Evolutionary conservation across 2,888 invertebrate species (phyloP), one percentile per base, ranked within the genome.

Genomic region (Pristionchus mayeri): DNA sequence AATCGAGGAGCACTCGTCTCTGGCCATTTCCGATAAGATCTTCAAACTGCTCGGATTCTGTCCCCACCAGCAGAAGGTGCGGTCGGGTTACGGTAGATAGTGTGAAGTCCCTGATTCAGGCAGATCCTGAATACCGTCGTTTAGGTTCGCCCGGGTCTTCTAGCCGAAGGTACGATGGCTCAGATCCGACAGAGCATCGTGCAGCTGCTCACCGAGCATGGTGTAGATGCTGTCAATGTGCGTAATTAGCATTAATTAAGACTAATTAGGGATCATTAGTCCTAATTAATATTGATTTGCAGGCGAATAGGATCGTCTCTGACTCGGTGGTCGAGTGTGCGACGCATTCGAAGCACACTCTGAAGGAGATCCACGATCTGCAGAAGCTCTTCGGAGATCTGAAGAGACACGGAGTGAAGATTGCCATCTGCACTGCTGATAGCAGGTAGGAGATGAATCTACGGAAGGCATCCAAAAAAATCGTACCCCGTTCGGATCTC

Each of bases 351-450:
- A 82, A 82, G 44, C 27, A 27, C 63, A 88, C 91, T 13, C 89
- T 94, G 57, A 92, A 93, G 87, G 90, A 93, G 40, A 88, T 94
- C 16, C 91, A 93, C 34, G 93, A 94, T 84, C 88, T 93, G n/a
- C 81, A 82, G 63, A 91, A 91, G 4, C 87, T 94, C 84, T 94
- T 94, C 88, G 88, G 90, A 75, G 91, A 93, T 50, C 90, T 94
- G 4, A 92, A 93, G 85, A 87, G 88, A 37, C 91, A 93, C 86
- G 91, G 91, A 57, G 90, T 93, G 30, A 94, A 94, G 86, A 93
- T 94, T 52, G 94, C 94, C 48, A 91, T 94, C 27, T 94, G 94
- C 85, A 94, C 94, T 0, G 92, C 94, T 24, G 94, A 94, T 88
- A 93, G 93, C 85, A 88, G 92, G 91, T 91, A 34, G 34, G 87